Conservation (phyloP, 2,113 vertebrate genomes). For the Embiotoca jacksoni region DNA sequence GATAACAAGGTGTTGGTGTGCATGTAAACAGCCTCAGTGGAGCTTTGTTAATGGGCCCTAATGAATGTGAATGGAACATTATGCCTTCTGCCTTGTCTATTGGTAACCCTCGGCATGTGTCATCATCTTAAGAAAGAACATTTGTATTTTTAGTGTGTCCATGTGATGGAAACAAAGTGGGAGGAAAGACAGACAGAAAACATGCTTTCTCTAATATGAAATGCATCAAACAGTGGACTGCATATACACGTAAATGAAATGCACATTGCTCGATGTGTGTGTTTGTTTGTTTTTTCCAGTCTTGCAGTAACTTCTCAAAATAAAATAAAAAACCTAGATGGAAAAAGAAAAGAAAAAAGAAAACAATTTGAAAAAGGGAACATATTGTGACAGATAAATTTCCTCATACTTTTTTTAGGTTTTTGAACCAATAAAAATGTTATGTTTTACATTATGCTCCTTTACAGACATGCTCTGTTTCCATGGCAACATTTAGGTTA, state of each 20-base stretch:
- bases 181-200: background rate
- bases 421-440: no score
- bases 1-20: constrained; percentile 26
- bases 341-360: background rate
- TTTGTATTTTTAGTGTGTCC: constrained; percentile 34
- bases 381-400: no score
- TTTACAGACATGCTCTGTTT: background rate
- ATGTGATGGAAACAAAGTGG: constrained; percentile 20
- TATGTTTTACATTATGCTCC: no score
- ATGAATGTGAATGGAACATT: constrained; percentile 58
- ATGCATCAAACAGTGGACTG: constrained; percentile 6
- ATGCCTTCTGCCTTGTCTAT: constrained; percentile 33
- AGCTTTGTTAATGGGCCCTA: constrained; percentile 40
- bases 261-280: no score
- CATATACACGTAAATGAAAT: constrained; percentile 12
- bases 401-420: no score
- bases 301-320: background rate
- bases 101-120: constrained; percentile 56
- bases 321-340: background rate
- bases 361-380: background rate
- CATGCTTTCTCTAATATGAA: constrained; percentile 18
- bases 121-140: constrained; percentile 12
- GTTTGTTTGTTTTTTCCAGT: background rate
- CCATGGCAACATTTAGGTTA: constrained; percentile 24
- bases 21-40: constrained; percentile 25